Percentiles rank a stretch among this genome's conserved stretches.
These are phyloP conservation scores for Choloepus hoffmanni DNA, from an alignment of 2,113 vertebrate species.

Conservation along the genomic window DNA sequence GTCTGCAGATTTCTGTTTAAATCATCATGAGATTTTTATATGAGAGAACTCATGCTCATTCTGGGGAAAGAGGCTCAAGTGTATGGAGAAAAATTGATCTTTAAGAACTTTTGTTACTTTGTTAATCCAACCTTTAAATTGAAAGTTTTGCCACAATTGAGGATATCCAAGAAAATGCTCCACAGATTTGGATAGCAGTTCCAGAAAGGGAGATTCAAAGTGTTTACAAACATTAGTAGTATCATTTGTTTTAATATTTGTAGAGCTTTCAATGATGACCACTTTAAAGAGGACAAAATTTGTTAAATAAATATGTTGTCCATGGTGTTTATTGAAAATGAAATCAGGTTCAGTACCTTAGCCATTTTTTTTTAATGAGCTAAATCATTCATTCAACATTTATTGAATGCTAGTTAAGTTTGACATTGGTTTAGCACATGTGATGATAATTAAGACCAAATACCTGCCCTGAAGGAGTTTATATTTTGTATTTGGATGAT, in stretches of 20 bases:
- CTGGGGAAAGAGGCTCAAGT: neutral
- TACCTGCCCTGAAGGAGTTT: neutral
- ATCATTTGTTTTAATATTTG: neutral
- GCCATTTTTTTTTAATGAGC: neutral
- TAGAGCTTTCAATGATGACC: neutral
- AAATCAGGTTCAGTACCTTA: neutral
- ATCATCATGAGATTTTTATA: constrained; percentile 64
- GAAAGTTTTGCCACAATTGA: neutral
- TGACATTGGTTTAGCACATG: neutral
- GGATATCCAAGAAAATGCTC: neutral
- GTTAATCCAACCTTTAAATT: constrained; percentile 2
- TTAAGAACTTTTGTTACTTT: neutral
- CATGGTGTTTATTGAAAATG: neutral
- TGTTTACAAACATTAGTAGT: neutral
- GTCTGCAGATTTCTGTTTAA: constrained; percentile 70
- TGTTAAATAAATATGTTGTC: neutral
- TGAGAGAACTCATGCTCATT: constrained; percentile 12
- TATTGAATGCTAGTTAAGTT: neutral
- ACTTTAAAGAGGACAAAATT: neutral
- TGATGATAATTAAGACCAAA: neutral
- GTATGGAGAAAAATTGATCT: neutral
- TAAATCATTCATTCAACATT: neutral
- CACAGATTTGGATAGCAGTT: neutral
- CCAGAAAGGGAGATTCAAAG: constrained; percentile 5
- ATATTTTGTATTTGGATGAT: constrained; percentile 27